Evolutionary conservation across 2,113 vertebrate species (phyloP).

Genomic region (Tichodroma muraria): DNA sequence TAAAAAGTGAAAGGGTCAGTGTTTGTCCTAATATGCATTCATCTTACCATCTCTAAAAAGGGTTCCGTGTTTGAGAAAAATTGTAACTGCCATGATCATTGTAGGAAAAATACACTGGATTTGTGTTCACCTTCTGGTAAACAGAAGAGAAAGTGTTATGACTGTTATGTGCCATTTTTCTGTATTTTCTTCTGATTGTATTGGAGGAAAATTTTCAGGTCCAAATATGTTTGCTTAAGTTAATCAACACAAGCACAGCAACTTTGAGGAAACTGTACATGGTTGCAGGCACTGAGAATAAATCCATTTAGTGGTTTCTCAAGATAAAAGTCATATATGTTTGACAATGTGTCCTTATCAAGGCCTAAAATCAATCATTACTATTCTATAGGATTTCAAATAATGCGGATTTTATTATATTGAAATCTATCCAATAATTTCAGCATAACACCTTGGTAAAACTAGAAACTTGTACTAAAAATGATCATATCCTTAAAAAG

Average conservation of each 20-base stretch:
- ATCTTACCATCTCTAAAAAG: background rate
- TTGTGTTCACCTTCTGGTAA: background rate
- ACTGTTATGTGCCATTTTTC: background rate
- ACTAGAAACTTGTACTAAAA: background rate
- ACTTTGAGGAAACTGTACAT: background rate
- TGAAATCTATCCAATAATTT: background rate
- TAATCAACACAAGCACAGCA: background rate
- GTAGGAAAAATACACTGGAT: background rate
- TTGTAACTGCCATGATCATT: background rate
- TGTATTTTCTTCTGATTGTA: background rate
- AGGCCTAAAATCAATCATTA: background rate
- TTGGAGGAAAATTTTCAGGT: background rate
- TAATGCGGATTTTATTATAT: background rate
- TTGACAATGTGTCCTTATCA: background rate
- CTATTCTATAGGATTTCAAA: background rate
- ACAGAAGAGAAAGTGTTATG: background rate
- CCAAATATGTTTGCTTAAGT: background rate
- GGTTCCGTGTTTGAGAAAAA: background rate
- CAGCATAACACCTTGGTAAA: background rate
- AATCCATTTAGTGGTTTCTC: background rate
- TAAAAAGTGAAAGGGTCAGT: background rate
- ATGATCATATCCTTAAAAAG: background rate
- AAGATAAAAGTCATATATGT: background rate
- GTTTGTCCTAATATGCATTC: background rate
- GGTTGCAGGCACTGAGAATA: background rate